A percentile compares a stretch with the other conserved stretches of the same genome.
These are phyloP conservation scores for Pentalonia nigronervosa DNA, from an alignment of 1,140 invertebrate species.

Conservation along the genomic window DNA sequence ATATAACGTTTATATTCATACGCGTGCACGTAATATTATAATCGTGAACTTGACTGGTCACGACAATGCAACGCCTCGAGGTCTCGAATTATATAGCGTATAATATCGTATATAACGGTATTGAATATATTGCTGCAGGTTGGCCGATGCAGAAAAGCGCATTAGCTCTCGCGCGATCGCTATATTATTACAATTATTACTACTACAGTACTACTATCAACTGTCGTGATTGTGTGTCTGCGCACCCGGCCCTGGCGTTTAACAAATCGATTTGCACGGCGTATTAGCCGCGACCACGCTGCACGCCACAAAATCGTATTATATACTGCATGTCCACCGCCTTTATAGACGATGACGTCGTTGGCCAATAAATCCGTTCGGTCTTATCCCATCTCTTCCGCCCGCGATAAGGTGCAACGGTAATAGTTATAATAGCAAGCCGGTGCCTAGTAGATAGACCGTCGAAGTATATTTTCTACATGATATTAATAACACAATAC, in stretches of 20 bases:
- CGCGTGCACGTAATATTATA: constrained; percentile 9
- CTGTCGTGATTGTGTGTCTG: constrained; percentile 38
- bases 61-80: constrained; percentile 39
- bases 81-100: background rate
- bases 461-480: background rate
- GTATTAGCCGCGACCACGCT: background rate
- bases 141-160: constrained; percentile 44
- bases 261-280: constrained; percentile 43
- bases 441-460: background rate
- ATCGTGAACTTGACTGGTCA: constrained; percentile 55
- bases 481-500: background rate
- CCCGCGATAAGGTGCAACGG: background rate
- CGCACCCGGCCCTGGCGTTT: constrained; percentile 3
- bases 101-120: constrained; percentile 1
- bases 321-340: background rate
- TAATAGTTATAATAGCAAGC: no score
- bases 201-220: background rate
- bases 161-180: background rate
- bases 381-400: background rate
- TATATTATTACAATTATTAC: background rate
- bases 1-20: background rate
- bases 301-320: background rate
- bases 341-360: background rate
- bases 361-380: constrained; percentile 9
- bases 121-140: background rate